phyloP scores from a whole-genome alignment of 2,113 vertebrate species.

The Sylvilagus bachmani region DNA sequence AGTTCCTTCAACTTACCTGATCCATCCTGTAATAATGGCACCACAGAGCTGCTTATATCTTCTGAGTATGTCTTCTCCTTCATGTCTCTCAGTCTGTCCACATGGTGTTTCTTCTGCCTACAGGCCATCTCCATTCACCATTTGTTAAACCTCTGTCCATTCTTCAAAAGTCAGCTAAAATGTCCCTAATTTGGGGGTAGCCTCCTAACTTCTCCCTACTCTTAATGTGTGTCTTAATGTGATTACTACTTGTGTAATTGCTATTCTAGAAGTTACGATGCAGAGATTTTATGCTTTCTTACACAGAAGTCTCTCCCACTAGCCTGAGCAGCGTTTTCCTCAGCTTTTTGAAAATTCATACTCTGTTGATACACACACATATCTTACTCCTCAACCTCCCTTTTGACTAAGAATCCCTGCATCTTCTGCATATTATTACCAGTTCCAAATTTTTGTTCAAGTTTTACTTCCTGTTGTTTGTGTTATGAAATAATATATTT shows the following conservation, averaged over 20 bases:
- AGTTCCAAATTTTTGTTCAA: constrained; percentile 22
- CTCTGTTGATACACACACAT: not conserved
- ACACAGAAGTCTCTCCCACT: not conserved
- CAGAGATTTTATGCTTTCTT: not conserved
- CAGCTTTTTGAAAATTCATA: not conserved
- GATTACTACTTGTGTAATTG: not conserved
- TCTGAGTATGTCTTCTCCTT: not conserved
- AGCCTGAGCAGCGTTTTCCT: not conserved
- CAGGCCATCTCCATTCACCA: not conserved
- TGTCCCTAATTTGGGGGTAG: not conserved
- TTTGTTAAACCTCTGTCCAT: not conserved
- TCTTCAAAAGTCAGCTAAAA: constrained; percentile 5
- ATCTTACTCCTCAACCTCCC: not conserved
- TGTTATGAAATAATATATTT: constrained; percentile 8
- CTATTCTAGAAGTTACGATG: not conserved
- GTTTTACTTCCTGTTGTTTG: not conserved
- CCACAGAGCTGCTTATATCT: not conserved
- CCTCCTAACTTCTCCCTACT: not conserved
- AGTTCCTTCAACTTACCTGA: not conserved
- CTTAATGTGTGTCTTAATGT: not conserved
- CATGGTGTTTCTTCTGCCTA: not conserved
- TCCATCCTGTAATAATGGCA: not conserved
- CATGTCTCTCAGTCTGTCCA: not conserved
- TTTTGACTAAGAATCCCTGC: not conserved
- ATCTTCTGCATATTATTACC: not conserved